Evolutionary conservation across 2,113 vertebrate species (phyloP), one percentile per base, ranked within the genome.

Genomic region (Martes martes): DNA sequence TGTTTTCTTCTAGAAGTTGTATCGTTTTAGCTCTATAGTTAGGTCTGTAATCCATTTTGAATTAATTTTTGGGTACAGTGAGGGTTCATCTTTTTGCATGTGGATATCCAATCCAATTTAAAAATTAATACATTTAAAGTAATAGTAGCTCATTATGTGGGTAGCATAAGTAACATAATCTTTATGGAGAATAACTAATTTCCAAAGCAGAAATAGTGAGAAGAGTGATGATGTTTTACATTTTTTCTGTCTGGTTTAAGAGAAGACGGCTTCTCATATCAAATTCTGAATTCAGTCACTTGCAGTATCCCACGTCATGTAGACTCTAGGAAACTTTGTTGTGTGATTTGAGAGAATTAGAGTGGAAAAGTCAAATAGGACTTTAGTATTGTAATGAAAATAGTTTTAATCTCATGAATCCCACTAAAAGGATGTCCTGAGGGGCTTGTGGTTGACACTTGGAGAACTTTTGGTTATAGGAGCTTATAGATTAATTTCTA

Each of bases 361-460:
- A 57, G 36, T 92, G 47, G 61, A 79, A 69, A 87, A 76, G n/a
- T 73, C 39, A 47, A 78, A 55, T 94, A 89, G 71, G 80, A 19
- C 71, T n/a, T 83, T 71, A 63, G 24, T 71, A 65, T 55, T 63
- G 11, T 73, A 92, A 83, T 57, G 39, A 50, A 93, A 91, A 69
- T 95, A 93, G n/a, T 81, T 96, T 93, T 71, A 63, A 81, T 95
- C 7, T 95, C 23, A 39, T 82, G 74, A 61, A 78, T 91, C 47
- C 55, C 39, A 90, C 50, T 36, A 39, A 84, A 88, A 63, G 42
- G 16, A 4, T 79, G 1, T 85, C 16, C n/a, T n/a, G 16, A 13
- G 45, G 4, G 14, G 18, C 71, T 39, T 93, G 55, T 33, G 3
- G 59, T 31, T 95, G 39, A 28, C 2, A 45, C n/a, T 93, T 88